Conservation (phyloP, 1,140 invertebrate species). For the Cryptotermes secundus region DNA sequence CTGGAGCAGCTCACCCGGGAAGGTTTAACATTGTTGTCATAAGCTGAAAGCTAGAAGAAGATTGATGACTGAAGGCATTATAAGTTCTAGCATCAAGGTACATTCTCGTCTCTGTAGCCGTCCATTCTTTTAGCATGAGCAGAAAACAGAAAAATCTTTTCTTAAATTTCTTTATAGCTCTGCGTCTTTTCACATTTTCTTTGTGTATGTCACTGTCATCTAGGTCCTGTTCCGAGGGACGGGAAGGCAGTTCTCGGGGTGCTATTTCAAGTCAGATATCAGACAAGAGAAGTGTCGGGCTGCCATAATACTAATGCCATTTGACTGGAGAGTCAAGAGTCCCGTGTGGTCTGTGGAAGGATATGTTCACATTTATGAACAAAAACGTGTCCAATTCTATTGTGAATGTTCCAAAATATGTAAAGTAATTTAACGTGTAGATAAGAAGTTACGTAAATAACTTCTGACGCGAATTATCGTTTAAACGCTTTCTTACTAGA, state of each 20-base stretch:
- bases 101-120: not conserved
- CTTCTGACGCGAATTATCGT: too few relatives aligned
- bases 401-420: too few relatives aligned
- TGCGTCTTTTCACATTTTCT: not conserved
- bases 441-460: too few relatives aligned
- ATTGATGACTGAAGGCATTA: conserved; percentile 8
- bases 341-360: too few relatives aligned
- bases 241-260: not conserved
- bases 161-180: not conserved
- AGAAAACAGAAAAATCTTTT: conserved; percentile 20
- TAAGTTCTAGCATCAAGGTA: not conserved
- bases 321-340: too few relatives aligned
- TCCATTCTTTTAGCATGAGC: not conserved
- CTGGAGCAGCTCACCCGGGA: not conserved
- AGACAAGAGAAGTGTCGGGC: not conserved
- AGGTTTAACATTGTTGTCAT: not conserved
- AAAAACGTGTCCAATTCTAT: too few relatives aligned
- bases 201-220: not conserved
- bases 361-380: too few relatives aligned
- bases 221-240: not conserved
- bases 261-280: not conserved
- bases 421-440: too few relatives aligned
- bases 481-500: too few relatives aligned
- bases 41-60: not conserved
- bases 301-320: too few relatives aligned